Base-by-base conservation (phyloP, 2,797 vertebrate species). In the Anabacerthia variegaticeps region DNA sequence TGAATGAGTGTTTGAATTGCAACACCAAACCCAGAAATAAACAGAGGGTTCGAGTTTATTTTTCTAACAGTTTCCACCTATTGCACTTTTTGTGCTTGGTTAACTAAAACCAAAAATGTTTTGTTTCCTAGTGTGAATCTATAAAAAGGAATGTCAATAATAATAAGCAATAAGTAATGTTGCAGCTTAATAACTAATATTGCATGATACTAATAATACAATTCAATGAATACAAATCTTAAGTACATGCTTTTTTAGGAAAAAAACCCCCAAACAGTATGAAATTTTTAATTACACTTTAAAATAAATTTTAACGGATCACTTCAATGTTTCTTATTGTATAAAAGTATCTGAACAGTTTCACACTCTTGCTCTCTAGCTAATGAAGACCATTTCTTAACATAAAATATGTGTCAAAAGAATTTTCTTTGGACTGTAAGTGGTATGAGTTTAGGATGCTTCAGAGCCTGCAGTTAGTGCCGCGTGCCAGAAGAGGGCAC, bases 401-500 rank as follows among this genome's bases (percentile, higher is more conserved):
- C 8, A 51, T 39, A 58, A 58, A 37, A 19, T 8, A 1, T 5
- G 2, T 41, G 32, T 61, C 22, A 39, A 14, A 79, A 84, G 51
- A 72, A n/a, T 10, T 88, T 66, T 16, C 6, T 43, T 66, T 0
- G 9, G 14, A 24, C 8, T 16, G 8, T 1, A 46, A 49, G 7
- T 32, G 9, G 17, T 43, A 37, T 0, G 1, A 8, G 4, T 71
- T 63, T 32, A 34, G 62, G 32, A 6, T 22, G 24, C 55, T 83
- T 79, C 54, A 23, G 69, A 72, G 22, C 14, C 13, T 4, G 77
- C 85, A 92, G 58, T 82, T 87, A 76, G 28, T 37, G 66, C 13
- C 39, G 56, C 12, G 14, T 74, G 85, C 93, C 96, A 92, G 89
- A 41, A 96, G 96, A 95, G 96, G 96, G 96, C 96, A 61, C 92